Percentiles rank a stretch among this genome's conserved stretches.
Evolutionary conservation across 2,888 invertebrate species (phyloP).

Genomic region (Scaptomyza caliginosa): DNA sequence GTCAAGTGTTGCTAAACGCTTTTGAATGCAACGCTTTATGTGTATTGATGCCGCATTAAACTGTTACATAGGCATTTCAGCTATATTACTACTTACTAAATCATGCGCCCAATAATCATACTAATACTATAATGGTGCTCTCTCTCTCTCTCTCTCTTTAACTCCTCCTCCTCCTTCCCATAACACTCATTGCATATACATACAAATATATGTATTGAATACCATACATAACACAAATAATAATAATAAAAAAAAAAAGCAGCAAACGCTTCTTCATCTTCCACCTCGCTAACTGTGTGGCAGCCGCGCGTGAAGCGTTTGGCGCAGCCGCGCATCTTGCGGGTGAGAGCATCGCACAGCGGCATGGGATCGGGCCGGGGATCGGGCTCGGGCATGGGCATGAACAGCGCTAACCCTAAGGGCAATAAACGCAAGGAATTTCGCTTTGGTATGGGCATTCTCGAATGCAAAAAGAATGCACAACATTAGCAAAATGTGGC

Average conservation of each 20-base stretch:
- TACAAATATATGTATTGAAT: slow-evolving; percentile 8
- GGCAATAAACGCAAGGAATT: slow-evolving; percentile 82
- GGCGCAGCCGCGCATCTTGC: slow-evolving; percentile 86
- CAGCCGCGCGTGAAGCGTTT: slow-evolving; percentile 84
- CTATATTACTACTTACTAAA: slow-evolving; percentile 21
- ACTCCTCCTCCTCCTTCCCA: no score
- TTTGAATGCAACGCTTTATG: no score
- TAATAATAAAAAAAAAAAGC: slow-evolving; percentile 19
- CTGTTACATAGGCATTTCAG: neutral
- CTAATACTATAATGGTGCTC: slow-evolving; percentile 42
- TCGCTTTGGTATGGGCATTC: slow-evolving; percentile 87
- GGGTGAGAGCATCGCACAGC: slow-evolving; percentile 85
- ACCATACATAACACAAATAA: neutral
- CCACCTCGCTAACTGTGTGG: slow-evolving; percentile 26
- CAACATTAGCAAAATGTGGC: neutral
- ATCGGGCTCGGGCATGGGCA: slow-evolving; percentile 85
- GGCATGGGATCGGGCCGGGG: slow-evolving; percentile 77
- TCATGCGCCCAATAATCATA: slow-evolving; percentile 20
- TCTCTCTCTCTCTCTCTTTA: slow-evolving; percentile 22
- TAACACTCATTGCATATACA: no score
- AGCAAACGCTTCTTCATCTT: slow-evolving; percentile 35
- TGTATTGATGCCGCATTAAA: neutral
- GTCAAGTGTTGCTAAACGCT: slow-evolving; percentile 82
- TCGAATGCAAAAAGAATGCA: slow-evolving; percentile 36
- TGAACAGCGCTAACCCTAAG: slow-evolving; percentile 21